Base-by-base conservation (phyloP, 1,140 invertebrate species). In the Homarus americanus region DNA sequence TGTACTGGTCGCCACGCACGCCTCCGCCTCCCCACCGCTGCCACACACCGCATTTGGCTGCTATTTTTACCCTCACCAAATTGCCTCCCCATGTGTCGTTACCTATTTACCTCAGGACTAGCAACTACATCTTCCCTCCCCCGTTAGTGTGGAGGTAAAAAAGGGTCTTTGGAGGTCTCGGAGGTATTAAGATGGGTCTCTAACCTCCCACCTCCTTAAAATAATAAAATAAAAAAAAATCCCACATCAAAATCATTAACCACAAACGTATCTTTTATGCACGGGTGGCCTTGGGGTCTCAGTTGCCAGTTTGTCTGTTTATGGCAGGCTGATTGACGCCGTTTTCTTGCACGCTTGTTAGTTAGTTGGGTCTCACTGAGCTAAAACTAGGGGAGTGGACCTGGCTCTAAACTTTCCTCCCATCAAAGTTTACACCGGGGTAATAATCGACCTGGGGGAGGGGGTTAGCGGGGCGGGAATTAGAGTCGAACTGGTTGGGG, bases 261-360 rank as follows among this genome's bases (percentile, higher is more conserved):
- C 41, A 84, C 82, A 84, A 84, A 84, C 82, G 82, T 72, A 84
- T 84, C 82, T 73, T 84, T 84, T 84, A 84, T 84, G 82, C 82
- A 84, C 44, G 82, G 82, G 69, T 84, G 82, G 82, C 82, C 82
- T 84, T 84, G 82, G 82, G 82, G n/a, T 17, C 0, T 20, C 63
- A 32, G 82, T 72, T 72, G 40, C 63, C 82, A 44, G 82, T 72
- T 84, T 53, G 79, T 82, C 78, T 34, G 44, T 49, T 83, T 41
- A 40, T 36, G 58, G 40, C 76, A 24, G 15, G 58, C 44, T 49
- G 44, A 63, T 63, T 63, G 58, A 63, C 58, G 15, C 9, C 44
- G 44, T 49, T 49, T 49, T 49, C 44, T 49, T 49, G 17, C 58
- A 63, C 58, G 20, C 58, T 63, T 17, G 58, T 63, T 63, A 20